These are phyloP conservation scores for Drosophila sucinea DNA, from an alignment of 1,140 invertebrate genomes.

Conservation along the genomic window DNA sequence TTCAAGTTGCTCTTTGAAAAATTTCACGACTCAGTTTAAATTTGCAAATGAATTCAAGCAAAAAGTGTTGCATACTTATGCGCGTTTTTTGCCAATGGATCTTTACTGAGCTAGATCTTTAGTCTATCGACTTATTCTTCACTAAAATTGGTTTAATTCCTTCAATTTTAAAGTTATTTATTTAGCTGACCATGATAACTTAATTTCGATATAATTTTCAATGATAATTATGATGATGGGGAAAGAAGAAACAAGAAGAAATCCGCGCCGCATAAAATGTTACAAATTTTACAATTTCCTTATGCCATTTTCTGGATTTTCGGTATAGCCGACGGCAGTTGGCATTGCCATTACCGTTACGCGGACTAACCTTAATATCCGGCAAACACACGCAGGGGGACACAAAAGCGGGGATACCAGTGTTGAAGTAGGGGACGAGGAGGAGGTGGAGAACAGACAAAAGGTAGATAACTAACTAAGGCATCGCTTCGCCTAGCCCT, in stretches of 20 bases:
- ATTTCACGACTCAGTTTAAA: not conserved
- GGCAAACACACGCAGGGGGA: slow-evolving; percentile 28
- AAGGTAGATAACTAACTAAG: slow-evolving; percentile 51
- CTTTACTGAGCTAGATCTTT: too few relatives aligned
- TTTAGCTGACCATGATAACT: slow-evolving; percentile 11
- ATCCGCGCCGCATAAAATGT: slow-evolving; percentile 52
- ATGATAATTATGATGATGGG: not conserved
- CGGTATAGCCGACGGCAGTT: slow-evolving; percentile 62
- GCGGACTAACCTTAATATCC: slow-evolving; percentile 76
- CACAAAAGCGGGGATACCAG: not conserved
- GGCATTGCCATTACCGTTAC: slow-evolving; percentile 68
- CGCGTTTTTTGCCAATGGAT: too few relatives aligned
- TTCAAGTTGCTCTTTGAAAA: not conserved
- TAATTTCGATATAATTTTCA: slow-evolving; percentile 30
- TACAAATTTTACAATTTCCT: slow-evolving; percentile 78
- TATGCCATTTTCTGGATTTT: slow-evolving; percentile 53
- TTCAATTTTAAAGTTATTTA: not conserved
- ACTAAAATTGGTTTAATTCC: too few relatives aligned
- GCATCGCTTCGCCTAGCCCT: slow-evolving; percentile 41
- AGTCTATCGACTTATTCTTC: too few relatives aligned
- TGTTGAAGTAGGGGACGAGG: not conserved
- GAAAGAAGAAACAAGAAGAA: slow-evolving; percentile 31
- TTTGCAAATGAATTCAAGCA: too few relatives aligned
- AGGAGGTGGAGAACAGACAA: slow-evolving; percentile 30
- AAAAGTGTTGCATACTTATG: too few relatives aligned